A percentile compares a stretch with the other conserved stretches of the same genome.
Evolutionary conservation across 1,140 invertebrate species (phyloP).

Genomic region (Caenorhabditis latens): DNA sequence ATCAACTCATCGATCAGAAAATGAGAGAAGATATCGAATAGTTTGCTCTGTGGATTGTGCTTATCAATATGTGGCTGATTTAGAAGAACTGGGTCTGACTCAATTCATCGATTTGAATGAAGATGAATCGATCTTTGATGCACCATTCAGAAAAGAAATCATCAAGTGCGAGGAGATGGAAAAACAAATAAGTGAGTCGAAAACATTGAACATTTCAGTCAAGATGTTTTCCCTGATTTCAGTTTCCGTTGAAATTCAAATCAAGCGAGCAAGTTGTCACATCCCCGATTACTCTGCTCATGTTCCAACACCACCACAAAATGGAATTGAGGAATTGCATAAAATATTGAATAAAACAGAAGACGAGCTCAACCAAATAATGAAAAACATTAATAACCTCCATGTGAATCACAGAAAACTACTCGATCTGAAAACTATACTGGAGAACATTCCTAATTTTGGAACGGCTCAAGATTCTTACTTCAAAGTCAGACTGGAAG

Average conservation of each 20-base stretch:
- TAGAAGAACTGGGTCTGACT: slow-evolving; percentile 88
- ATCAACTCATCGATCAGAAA: slow-evolving; percentile 86
- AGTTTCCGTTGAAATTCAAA: slow-evolving; percentile 71
- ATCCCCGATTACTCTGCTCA: slow-evolving; percentile 66
- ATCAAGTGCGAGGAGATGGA: slow-evolving; percentile 71
- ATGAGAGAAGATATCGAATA: slow-evolving; percentile 89
- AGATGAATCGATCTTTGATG: slow-evolving; percentile 87
- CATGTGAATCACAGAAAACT: slow-evolving; percentile 67
- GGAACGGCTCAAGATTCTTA: slow-evolving; percentile 63
- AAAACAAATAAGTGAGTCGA: slow-evolving; percentile 66
- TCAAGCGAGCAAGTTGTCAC: slow-evolving; percentile 68
- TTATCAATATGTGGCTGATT: slow-evolving; percentile 88
- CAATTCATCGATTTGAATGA: slow-evolving; percentile 88
- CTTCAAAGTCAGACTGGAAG: slow-evolving; percentile 19
- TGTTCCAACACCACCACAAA: slow-evolving; percentile 71
- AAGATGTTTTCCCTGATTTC: neutral
- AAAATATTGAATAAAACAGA: slow-evolving; percentile 70
- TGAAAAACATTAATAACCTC: slow-evolving; percentile 64
- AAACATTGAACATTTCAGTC: neutral
- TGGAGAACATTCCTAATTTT: slow-evolving; percentile 65
- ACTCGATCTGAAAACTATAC: slow-evolving; percentile 68
- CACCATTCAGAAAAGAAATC: slow-evolving; percentile 84
- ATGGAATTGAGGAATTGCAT: slow-evolving; percentile 75
- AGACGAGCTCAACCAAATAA: slow-evolving; percentile 70
- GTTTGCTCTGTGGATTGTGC: slow-evolving; percentile 90